Base-by-base conservation (phyloP, 2,888 invertebrate genomes). In the Sinotaia quadrata region DNA sequence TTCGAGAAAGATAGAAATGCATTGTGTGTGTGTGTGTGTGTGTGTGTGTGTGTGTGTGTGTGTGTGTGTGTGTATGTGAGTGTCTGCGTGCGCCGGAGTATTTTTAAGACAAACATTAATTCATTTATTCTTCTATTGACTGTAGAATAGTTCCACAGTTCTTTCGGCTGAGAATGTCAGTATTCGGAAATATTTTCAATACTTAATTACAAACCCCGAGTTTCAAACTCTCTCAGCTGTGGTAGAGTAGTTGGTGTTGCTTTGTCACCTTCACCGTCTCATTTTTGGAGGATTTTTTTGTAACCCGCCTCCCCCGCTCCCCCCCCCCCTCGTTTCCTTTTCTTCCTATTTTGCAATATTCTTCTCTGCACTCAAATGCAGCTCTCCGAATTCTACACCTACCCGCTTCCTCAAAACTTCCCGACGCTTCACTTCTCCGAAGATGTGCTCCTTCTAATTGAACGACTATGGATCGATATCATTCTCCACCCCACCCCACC, bases 21-120 rank as follows among this genome's bases (percentile, higher is more conserved):
- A n/a, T 4, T 51, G 51, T 51, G 51, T 51, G 51, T 51, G 51
- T 51, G 51, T 51, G 51, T 51, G 51, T 57, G 33, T 57, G 34
- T 57, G 57, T 33, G 33, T 57, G 57, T 31, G 33, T 57, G 12
- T 33, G 57, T 31, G 57, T 57, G 33, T 15, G 58, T 34, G 37
- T 58, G 58, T 37, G 58, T 36, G 58, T 37, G 21, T 58, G 58
- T 12, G 57, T 34, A 36, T 3, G 57, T 34, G 57, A 18, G 36
- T 24, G 34, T 24, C 18, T 34, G 21, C 15, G 37, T 15, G 58
- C 2, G 4, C 41, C 18, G 41, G 41, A 15, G 10, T 12, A 15
- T 41, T 12, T 12, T 18, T 10, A n/a, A n/a, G n/a, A n/a, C n/a
- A n/a, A n/a, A n/a, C n/a, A n/a, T n/a, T n/a, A n/a, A n/a, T n/a